Conservation (phyloP, 2,888 invertebrate genomes). For the Odontomyia ornata region DNA sequence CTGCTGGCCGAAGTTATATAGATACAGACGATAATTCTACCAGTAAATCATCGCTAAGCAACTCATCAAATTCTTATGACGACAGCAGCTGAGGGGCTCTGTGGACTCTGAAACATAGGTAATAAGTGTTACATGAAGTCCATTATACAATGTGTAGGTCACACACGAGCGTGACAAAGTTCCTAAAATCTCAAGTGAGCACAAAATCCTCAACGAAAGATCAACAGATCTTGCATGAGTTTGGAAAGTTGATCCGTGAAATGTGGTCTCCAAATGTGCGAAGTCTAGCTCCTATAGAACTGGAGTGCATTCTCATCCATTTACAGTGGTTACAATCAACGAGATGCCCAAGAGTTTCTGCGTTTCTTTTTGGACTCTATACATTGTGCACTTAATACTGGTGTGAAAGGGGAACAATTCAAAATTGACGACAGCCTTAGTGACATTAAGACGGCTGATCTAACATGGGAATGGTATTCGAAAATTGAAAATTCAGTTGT, state of each 20-base stretch:
- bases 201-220: conserved; percentile 62
- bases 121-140: conserved; percentile 70
- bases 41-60: conserved; percentile 54
- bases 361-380: conserved; percentile 88
- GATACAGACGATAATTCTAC: conserved; percentile 53
- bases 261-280: conserved; percentile 72
- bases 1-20: conserved; percentile 42
- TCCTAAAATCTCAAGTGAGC: conserved; percentile 59
- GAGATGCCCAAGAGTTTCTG: conserved; percentile 91
- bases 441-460: conserved; percentile 84
- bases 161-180: conserved; percentile 63
- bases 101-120: conserved; percentile 92
- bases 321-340: conserved; percentile 93
- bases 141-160: conserved; percentile 64
- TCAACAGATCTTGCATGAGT: conserved; percentile 66
- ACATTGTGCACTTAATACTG: conserved; percentile 88
- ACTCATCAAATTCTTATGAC: conserved; percentile 56
- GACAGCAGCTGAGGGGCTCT: conserved; percentile 67
- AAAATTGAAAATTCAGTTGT: conserved; percentile 88
- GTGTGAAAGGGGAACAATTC: conserved; percentile 75
- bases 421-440: conserved; percentile 86
- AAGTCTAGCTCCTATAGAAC: conserved; percentile 65
- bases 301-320: conserved; percentile 85
- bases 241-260: conserved; percentile 75
- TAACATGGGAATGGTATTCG: conserved; percentile 87